These are phyloP conservation scores for Cassiopea xamachana DNA, from an alignment of 30 jellyfish, hydroid and myxozoan species.

Conservation along the genomic window DNA sequence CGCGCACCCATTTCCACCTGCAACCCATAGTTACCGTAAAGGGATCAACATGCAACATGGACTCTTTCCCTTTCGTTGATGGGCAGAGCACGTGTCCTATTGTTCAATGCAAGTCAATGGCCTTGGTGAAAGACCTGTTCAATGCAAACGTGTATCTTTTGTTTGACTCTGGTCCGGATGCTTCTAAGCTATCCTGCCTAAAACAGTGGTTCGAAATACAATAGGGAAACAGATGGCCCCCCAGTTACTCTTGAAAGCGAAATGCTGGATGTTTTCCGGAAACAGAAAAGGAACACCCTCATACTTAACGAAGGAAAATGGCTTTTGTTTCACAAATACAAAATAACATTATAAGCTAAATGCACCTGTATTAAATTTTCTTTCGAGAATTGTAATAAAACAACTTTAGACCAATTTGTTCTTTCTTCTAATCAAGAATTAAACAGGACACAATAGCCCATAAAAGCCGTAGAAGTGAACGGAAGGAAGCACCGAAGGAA, in stretches of 20 bases:
- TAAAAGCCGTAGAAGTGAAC: background rate
- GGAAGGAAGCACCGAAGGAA: background rate
- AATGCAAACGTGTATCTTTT: conserved; percentile 55
- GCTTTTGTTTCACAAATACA: background rate
- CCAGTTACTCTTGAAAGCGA: too few species aligned
- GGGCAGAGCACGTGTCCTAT: conserved; percentile 68
- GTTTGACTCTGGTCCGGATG: conserved; percentile 4
- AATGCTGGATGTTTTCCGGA: too few species aligned
- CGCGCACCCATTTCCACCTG: conserved; percentile 73
- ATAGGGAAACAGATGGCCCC: too few species aligned
- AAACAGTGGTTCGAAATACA: background rate
- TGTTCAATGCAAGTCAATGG: conserved; percentile 45
- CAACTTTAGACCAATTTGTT: background rate
- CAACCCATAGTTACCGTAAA: conserved; percentile 77
- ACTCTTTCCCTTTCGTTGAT: conserved; percentile 53
- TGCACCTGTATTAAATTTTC: background rate
- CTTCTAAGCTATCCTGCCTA: too few species aligned
- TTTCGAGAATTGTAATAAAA: background rate
- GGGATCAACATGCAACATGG: conserved; percentile 74
- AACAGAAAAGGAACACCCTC: too few species aligned
- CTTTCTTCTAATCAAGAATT: background rate
- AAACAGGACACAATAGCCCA: background rate
- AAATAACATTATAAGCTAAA: background rate
- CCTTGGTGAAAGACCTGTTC: conserved; percentile 50
- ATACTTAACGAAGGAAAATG: too few species aligned